These are phyloP conservation scores for Dasyornis broadbenti DNA, from an alignment of 2,113 vertebrate genomes.

Conservation along the genomic window DNA sequence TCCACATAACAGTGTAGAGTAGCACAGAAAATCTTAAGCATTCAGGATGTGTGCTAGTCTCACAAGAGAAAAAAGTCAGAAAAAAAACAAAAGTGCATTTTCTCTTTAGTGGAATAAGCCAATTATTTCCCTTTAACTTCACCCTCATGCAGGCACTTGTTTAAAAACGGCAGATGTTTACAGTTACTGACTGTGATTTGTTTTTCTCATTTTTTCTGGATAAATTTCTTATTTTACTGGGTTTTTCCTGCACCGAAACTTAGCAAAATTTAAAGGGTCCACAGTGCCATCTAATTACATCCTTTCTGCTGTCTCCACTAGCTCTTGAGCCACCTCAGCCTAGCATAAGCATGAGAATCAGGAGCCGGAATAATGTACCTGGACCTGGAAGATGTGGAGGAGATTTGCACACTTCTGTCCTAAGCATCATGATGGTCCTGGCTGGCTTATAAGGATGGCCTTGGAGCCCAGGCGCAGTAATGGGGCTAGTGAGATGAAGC, in stretches of 20 bases:
- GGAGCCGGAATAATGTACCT: neutral
- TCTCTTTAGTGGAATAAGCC: neutral
- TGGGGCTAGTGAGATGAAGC: neutral
- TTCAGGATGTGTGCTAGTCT: neutral
- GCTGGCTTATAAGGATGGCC: neutral
- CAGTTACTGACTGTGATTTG: neutral
- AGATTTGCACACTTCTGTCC: neutral
- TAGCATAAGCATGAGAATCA: neutral
- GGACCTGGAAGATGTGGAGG: neutral
- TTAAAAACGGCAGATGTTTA: slow-evolving; percentile 31
- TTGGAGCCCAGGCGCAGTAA: neutral
- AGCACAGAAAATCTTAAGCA: neutral
- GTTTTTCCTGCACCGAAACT: neutral
- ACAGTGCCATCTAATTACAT: neutral
- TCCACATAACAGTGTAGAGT: neutral
- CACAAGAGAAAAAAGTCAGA: neutral
- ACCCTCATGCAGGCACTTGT: neutral
- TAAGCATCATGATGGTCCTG: neutral
- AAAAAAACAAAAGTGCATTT: neutral
- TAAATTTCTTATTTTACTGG: neutral
- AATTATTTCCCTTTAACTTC: slow-evolving; percentile 18
- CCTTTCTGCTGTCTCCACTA: neutral
- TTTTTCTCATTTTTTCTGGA: neutral
- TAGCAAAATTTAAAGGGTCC: neutral
- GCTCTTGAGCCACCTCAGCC: neutral